Evolutionary conservation across 2,113 vertebrate genomes (phyloP).

Genomic region (Vanacampus margaritifer): DNA sequence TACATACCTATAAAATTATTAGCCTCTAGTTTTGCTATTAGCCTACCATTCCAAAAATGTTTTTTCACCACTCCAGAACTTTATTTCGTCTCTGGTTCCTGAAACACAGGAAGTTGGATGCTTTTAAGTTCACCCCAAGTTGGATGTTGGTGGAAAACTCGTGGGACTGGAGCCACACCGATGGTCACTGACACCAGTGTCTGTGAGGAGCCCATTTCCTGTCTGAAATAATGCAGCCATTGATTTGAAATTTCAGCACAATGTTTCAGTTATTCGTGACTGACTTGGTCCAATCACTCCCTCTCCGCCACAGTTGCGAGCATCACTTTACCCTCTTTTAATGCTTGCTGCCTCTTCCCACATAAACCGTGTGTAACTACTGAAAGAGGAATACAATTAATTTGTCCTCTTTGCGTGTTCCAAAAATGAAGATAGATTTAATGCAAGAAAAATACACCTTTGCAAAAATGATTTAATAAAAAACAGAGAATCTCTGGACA

Average conservation of each 20-base stretch:
- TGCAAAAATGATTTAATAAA: too few species aligned
- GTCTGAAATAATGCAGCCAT: conserved; percentile 1
- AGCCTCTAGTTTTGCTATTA: too few species aligned
- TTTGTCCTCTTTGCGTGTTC: too few species aligned
- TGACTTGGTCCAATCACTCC: not conserved
- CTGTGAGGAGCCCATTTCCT: conserved; percentile 21
- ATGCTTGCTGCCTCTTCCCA: conserved; percentile 37
- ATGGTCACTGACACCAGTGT: conserved; percentile 26
- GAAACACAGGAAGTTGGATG: conserved; percentile 46
- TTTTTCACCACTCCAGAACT: too few species aligned
- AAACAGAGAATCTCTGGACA: too few species aligned
- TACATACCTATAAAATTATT: too few species aligned
- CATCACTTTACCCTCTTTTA: conserved; percentile 33
- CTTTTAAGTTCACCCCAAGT: conserved; percentile 26
- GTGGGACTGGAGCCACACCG: conserved; percentile 10
- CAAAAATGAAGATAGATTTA: too few species aligned
- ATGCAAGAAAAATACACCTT: too few species aligned
- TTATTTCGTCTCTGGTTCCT: conserved; percentile 58
- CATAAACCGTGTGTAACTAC: not conserved
- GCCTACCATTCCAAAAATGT: too few species aligned
- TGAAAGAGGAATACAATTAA: too few species aligned
- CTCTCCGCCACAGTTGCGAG: not conserved
- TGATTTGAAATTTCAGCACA: not conserved
- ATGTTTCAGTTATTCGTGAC: not conserved
- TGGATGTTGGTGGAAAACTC: conserved; percentile 17